A percentile compares a stretch with the other conserved stretches of the same genome.
Evolutionary conservation across 1,140 invertebrate genomes (phyloP).

Genomic region (Akabosia matsudoensis): DNA sequence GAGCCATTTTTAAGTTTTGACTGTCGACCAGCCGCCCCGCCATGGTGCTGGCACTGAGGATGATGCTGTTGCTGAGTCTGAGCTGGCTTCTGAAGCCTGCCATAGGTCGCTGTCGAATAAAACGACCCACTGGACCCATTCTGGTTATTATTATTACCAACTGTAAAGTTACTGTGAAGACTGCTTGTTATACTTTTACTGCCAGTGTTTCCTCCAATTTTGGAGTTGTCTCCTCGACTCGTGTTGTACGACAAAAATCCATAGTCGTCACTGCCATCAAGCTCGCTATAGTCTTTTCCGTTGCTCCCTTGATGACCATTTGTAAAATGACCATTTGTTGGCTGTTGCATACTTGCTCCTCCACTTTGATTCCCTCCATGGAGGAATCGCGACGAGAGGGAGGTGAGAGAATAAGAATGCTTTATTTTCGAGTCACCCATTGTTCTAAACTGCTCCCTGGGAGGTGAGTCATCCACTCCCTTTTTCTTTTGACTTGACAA

Average conservation of each 20-base stretch:
- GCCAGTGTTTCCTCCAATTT: background rate
- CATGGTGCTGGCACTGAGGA: conserved; percentile 13
- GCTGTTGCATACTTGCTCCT: conserved; percentile 14
- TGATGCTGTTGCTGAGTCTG: conserved; percentile 4
- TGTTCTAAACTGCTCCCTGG: conserved; percentile 20
- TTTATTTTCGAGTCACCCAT: conserved; percentile 43
- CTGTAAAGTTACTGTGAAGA: background rate
- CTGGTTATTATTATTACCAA: background rate
- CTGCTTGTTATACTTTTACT: conserved; percentile 10
- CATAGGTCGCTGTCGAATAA: background rate
- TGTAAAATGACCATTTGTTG: conserved; percentile 15
- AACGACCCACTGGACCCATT: background rate
- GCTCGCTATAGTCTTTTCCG: background rate
- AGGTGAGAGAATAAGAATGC: conserved; percentile 44
- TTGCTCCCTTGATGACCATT: conserved; percentile 17
- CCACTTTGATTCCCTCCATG: background rate
- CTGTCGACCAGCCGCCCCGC: background rate
- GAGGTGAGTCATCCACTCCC: background rate
- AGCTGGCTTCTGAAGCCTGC: background rate
- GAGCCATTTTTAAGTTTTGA: conserved; percentile 14
- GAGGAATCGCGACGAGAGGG: conserved; percentile 40
- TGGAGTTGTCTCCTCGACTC: conserved; percentile 17
- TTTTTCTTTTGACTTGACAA: conserved; percentile 8
- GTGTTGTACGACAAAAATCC: conserved; percentile 38
- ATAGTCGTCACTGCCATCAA: conserved; percentile 38